Evolutionary conservation across 2,797 vertebrate species (phyloP).

Genomic region (Enteromius treurensis): DNA sequence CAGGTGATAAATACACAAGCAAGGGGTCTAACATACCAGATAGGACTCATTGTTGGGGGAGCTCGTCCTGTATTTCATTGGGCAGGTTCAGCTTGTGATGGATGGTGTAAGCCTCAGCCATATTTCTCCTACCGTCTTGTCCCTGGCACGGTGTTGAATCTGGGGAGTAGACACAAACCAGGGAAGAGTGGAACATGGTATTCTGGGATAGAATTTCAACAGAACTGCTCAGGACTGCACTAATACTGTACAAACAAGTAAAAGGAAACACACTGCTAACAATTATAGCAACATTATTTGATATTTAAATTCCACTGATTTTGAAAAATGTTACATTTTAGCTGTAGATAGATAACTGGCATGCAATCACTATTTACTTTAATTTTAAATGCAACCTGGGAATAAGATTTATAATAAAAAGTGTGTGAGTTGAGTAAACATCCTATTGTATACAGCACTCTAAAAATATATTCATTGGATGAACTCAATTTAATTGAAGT

Average conservation of each 20-base stretch:
- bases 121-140: constrained; percentile 55
- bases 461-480: too few relatives aligned
- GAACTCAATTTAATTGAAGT: too few relatives aligned
- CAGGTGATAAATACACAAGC: constrained; percentile 81
- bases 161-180: constrained; percentile 4
- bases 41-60: constrained; percentile 75
- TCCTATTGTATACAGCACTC: too few relatives aligned
- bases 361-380: background rate
- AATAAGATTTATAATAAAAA: background rate
- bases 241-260: background rate
- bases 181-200: constrained; percentile 4
- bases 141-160: constrained; percentile 46
- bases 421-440: background rate
- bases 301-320: background rate
- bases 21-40: constrained; percentile 78
- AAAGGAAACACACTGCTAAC: background rate
- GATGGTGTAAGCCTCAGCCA: constrained; percentile 67
- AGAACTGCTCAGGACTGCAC: background rate
- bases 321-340: background rate
- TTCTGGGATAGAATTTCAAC: constrained; percentile 13
- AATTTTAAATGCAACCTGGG: background rate
- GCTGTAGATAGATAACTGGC: background rate
- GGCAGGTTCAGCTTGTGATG: constrained; percentile 74
- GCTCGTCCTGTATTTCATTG: constrained; percentile 74
- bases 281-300: background rate